A percentile compares a stretch with the other conserved stretches of the same genome.
phyloP scores from a whole-genome alignment of 2,888 invertebrate genomes.

The Clusia tigrina region DNA sequence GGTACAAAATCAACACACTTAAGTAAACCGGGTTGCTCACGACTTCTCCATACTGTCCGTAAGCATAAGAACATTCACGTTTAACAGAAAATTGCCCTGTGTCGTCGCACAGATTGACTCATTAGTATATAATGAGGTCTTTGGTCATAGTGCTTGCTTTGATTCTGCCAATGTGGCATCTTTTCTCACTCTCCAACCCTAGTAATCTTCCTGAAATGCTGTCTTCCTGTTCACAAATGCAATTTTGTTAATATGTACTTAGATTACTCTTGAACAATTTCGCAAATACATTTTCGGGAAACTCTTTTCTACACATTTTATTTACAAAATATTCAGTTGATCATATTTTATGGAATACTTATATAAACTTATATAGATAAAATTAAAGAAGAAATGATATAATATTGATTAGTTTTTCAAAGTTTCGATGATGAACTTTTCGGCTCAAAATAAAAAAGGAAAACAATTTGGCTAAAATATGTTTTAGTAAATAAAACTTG shows the following conservation, averaged over 20 bases:
- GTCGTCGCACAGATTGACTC: too few relatives aligned
- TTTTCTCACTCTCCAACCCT: background rate
- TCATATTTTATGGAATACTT: background rate
- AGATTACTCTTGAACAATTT: background rate
- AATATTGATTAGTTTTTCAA: too few relatives aligned
- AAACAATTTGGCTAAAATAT: slow-evolving; percentile 48
- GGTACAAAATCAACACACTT: too few relatives aligned
- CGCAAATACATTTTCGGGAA: background rate
- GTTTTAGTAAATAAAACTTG: slow-evolving; percentile 38
- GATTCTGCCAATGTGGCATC: too few relatives aligned
- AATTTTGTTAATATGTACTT: background rate
- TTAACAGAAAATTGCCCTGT: too few relatives aligned
- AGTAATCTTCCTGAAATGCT: background rate
- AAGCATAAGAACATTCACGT: too few relatives aligned
- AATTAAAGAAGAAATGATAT: background rate
- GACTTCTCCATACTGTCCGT: too few relatives aligned
- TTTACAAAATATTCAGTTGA: background rate
- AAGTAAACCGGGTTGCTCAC: too few relatives aligned
- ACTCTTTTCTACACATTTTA: background rate
- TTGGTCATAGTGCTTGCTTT: too few relatives aligned
- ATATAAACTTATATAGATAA: background rate
- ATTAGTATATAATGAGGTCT: too few relatives aligned
- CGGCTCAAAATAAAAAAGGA: slow-evolving; percentile 43
- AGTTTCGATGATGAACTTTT: slow-evolving; percentile 47
- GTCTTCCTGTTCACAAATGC: background rate